A percentile compares a stretch with the other conserved stretches of the same genome.
These are phyloP conservation scores for Agrochola lychnidis DNA, from an alignment of 2,888 invertebrate genomes.

Conservation along the genomic window DNA sequence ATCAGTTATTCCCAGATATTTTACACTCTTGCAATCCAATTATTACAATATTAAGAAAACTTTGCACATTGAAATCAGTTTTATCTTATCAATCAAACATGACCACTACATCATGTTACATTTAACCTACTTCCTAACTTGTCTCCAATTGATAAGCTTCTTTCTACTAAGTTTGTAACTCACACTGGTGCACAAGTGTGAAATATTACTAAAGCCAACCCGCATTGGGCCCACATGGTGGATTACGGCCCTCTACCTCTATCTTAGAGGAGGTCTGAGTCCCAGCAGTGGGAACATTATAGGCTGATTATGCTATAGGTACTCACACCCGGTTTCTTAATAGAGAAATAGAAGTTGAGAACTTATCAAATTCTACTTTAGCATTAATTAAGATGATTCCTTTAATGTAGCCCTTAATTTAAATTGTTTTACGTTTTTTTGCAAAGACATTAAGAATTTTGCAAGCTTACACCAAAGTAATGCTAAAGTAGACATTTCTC, in stretches of 20 bases:
- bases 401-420: neutral
- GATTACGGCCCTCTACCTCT: neutral
- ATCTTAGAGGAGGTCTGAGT: neutral
- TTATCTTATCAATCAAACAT: constrained; percentile 56
- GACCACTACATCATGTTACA: constrained; percentile 54
- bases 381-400: neutral
- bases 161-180: constrained; percentile 26
- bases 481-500: neutral
- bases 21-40: neutral
- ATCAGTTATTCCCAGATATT: neutral
- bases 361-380: neutral
- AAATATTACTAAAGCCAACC: neutral
- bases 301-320: neutral
- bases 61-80: constrained; percentile 18
- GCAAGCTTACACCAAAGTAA: too few relatives aligned
- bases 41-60: constrained; percentile 36
- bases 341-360: neutral
- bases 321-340: neutral
- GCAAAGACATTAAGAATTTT: neutral
- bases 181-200: neutral
- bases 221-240: neutral
- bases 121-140: constrained; percentile 50
- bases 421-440: neutral
- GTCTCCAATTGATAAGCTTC: constrained; percentile 52
- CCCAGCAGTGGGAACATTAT: neutral